phyloP scores from a whole-genome alignment of 2,797 vertebrate species.

The Cyprinella venusta region DNA sequence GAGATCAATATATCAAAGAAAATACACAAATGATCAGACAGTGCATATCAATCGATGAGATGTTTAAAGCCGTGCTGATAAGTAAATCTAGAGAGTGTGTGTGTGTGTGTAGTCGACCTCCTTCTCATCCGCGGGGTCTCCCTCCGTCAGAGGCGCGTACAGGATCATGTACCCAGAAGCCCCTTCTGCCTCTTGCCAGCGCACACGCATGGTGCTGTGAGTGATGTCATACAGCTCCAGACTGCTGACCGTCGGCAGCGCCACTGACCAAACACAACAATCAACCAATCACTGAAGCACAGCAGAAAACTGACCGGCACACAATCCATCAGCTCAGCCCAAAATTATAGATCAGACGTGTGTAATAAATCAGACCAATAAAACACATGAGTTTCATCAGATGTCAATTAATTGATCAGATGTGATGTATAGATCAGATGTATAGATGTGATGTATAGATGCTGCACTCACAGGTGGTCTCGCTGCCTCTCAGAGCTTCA shows the following conservation, averaged over 20 bases:
- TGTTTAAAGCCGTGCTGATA: too few species aligned
- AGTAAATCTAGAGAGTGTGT: not conserved
- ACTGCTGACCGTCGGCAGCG: conserved; percentile 81
- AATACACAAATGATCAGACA: too few species aligned
- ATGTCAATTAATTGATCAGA: too few species aligned
- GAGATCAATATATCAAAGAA: too few species aligned
- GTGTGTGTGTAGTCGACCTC: conserved; percentile 80
- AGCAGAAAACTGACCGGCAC: not conserved
- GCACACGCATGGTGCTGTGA: conserved; percentile 85
- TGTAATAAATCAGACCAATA: not conserved
- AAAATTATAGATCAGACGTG: not conserved
- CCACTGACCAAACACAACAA: conserved; percentile 75
- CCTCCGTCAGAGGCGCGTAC: conserved; percentile 89
- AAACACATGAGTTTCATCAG: not conserved
- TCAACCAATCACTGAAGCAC: not conserved
- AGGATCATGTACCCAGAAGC: conserved; percentile 93
- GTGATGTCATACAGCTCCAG: conserved; percentile 86
- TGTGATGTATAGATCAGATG: not conserved
- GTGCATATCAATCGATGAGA: too few species aligned
- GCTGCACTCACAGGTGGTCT: conserved; percentile 85
- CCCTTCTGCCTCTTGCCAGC: conserved; percentile 82
- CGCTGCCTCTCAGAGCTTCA: conserved; percentile 88
- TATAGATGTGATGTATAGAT: not conserved
- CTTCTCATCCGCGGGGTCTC: conserved; percentile 87
- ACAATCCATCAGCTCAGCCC: not conserved